Evolutionary conservation across 1,140 invertebrate genomes (phyloP), one percentile per base, ranked within the genome.

Genomic region (Hyles euphorbiae): DNA sequence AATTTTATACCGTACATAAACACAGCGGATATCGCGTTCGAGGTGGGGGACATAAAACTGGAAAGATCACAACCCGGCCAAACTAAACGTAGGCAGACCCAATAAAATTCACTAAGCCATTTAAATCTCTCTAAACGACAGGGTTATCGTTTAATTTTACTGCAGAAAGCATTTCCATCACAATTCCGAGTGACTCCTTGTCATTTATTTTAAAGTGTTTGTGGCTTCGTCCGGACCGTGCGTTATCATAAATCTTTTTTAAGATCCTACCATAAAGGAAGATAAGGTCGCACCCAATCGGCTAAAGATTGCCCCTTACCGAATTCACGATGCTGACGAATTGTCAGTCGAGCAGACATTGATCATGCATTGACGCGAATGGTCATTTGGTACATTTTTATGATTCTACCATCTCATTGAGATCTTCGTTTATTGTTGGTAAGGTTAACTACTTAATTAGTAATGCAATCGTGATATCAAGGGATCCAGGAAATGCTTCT

Each of bases 121-220:
- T 87, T 86, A 86, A 88, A 86, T 84, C 82, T 76, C 76, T 73
- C 80, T 87, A 86, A 88, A 83, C 81, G 83, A 74, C 77, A 70
- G 80, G 71, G 78, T 87, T 88, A 88, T 88, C 78, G 83, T 88
- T 86, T 88, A 86, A 86, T 88, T 88, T 87, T 87, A 88, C 83
- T 87, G 83, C 83, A 83, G 80, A 88, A 88, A 83, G 76, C 78
- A 86, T 87, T 87, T 88, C 83, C 83, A 87, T 88, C 81, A 88
- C 86, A 88, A 88, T 87, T 86, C 77, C 81, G 83, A 78, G 83
- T 77, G 74, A 87, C 86, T 87, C 67, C 86, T 88, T 86, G 86
- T 87, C 86, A 86, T 87, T 88, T 88, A 88, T 87, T 87, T 88
- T 87, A 87, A 86, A 87, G 77, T 86, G 82, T 87, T 81, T 81